phyloP scores from a whole-genome alignment of 2,797 vertebrate genomes.

The Gallirallus australis region DNA sequence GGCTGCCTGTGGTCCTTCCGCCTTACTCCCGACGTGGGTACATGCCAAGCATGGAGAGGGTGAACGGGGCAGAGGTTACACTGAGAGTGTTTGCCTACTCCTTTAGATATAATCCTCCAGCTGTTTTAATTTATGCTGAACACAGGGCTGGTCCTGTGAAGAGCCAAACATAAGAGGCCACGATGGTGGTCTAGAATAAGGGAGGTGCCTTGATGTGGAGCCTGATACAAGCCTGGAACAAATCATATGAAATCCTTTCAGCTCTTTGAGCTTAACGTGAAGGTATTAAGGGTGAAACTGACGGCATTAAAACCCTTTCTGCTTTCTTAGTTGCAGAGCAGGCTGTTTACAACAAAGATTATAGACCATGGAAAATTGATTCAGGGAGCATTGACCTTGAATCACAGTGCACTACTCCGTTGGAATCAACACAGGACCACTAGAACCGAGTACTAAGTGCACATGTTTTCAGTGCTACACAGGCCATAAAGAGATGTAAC shows the following conservation, averaged over 20 bases:
- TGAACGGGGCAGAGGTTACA: background rate
- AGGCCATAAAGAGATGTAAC: background rate
- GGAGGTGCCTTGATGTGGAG: background rate
- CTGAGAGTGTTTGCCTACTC: background rate
- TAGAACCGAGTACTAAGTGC: background rate
- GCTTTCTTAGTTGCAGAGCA: slow-evolving; percentile 24
- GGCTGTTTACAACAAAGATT: slow-evolving; percentile 50
- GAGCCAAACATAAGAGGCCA: background rate
- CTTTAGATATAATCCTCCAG: background rate
- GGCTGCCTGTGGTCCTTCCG: background rate
- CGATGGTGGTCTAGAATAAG: background rate
- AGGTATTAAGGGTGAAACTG: slow-evolving; percentile 22
- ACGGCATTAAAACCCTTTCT: slow-evolving; percentile 42
- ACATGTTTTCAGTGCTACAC: accelerated
- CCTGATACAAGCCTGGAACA: slow-evolving; percentile 40
- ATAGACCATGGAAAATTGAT: slow-evolving; percentile 40
- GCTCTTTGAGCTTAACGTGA: background rate
- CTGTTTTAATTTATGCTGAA: background rate
- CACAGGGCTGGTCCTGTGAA: background rate
- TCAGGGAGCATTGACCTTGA: slow-evolving; percentile 17
- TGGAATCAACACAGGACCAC: background rate
- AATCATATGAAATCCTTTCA: slow-evolving; percentile 23
- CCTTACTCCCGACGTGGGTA: background rate
- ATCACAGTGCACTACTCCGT: background rate
- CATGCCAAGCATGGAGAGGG: background rate